Evolutionary conservation across 2,888 invertebrate genomes (phyloP).

Genomic region (Drosophila phalerata): DNA sequence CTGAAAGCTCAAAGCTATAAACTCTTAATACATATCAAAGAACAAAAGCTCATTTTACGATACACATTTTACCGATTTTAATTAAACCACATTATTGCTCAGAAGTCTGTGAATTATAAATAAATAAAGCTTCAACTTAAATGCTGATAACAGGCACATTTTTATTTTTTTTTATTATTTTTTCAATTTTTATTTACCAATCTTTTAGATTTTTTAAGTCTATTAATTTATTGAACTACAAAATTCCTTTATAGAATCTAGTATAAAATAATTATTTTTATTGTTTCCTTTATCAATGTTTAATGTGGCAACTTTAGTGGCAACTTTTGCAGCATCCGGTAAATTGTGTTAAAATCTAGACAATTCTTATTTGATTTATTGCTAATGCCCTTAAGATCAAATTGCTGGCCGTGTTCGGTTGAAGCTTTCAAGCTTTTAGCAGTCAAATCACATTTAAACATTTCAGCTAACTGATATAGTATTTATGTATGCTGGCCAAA

Average conservation of each 20-base stretch:
- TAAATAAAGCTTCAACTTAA: too few species aligned
- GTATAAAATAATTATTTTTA: neutral
- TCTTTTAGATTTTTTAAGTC: neutral
- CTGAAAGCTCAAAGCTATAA: too few species aligned
- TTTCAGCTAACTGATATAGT: neutral
- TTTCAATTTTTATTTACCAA: neutral
- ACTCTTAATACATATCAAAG: too few species aligned
- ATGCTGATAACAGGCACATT: too few species aligned
- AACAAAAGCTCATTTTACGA: too few species aligned
- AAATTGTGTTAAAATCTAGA: neutral
- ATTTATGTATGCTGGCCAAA: slow-evolving; percentile 8
- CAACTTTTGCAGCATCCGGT: neutral
- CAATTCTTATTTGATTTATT: neutral
- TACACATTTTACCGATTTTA: too few species aligned
- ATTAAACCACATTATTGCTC: too few species aligned
- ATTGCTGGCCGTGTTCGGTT: neutral
- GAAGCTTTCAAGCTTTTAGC: neutral
- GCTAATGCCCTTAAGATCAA: neutral
- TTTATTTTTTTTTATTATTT: too few species aligned
- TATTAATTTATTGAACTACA: neutral
- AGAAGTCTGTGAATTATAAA: too few species aligned
- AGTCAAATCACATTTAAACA: slow-evolving; percentile 1
- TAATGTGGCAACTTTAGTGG: neutral
- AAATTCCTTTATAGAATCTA: neutral
- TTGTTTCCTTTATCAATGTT: neutral